These are phyloP conservation scores for Eulemur mongoz DNA, from an alignment of 2,797 vertebrate genomes.

Conservation along the genomic window DNA sequence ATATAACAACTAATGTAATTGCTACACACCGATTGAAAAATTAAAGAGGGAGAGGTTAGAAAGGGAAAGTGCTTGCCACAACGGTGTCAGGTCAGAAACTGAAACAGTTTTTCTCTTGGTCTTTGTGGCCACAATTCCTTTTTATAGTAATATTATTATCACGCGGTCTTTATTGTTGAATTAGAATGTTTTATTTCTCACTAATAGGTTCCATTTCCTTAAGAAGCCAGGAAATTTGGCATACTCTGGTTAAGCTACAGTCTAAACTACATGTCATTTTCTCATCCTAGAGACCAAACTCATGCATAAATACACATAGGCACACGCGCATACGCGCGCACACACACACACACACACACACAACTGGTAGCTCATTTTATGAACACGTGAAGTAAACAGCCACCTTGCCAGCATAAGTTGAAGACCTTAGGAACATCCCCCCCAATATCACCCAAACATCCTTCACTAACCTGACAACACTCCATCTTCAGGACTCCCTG, in stretches of 20 bases:
- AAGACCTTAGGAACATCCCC: neutral
- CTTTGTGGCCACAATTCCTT: neutral
- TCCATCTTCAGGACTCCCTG: neutral
- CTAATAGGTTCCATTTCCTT: slow-evolving; percentile 8
- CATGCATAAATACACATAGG: neutral
- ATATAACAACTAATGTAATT: slow-evolving; percentile 57
- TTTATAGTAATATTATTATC: neutral
- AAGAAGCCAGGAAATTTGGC: neutral
- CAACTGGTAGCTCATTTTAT: neutral
- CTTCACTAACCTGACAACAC: neutral
- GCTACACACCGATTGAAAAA: slow-evolving; percentile 40
- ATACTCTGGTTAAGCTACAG: neutral
- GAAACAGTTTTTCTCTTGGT: neutral
- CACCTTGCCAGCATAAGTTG: neutral
- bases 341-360: neutral
- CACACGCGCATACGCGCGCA: too few relatives aligned
- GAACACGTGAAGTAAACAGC: neutral
- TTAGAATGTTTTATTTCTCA: neutral
- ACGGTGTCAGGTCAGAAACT: neutral
- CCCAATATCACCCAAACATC: neutral
- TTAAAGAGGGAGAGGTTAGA: slow-evolving; percentile 19
- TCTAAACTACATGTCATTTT: neutral
- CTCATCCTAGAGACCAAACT: neutral
- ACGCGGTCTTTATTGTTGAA: neutral
- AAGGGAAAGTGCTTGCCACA: neutral